Evolutionary conservation across 2,113 vertebrate genomes (phyloP), one percentile per base, ranked within the genome.

Genomic region (Parotia lawesii): DNA sequence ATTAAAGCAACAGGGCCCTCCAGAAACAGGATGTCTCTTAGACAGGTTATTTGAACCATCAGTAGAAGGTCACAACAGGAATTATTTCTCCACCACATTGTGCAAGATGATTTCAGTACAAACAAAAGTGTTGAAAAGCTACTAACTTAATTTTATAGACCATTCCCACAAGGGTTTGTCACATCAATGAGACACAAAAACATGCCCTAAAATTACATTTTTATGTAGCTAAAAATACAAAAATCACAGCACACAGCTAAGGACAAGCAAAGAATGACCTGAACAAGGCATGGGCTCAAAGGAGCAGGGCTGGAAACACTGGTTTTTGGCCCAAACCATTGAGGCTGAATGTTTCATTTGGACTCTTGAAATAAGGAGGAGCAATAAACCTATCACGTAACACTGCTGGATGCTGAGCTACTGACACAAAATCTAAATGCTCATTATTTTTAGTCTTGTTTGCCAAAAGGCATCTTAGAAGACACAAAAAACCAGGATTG

Each of bases 1-100:
- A 95, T 93, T 96, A 93, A 97, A 90, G 91, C 72, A 94, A 74
- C 27, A 91, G 79, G 78, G 48, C 75, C 79, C 85, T 95, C 85
- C 87, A 95, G 92, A 94, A 96, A 91, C 93, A 96, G 92, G 76
- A 83, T 67, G 67, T 94, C 72, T 94, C 76, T 95, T 57, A 95
- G 89, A 95, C 89, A 96, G 93, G 93, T 95, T 90, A 93, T 95
- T 90, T 95, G 75, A 97, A 90, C 90, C 57, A 84, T 42, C 72
- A 74, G 61, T 27, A 69, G 67, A 97, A 94, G 82, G 94, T 91
- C 88, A 81, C 45, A 91, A 93, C 72, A 85, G 76, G 82, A 95
- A 93, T 94, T 96, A 91, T 35, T 90, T 67, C 84, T 85, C 79
- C 50, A 56, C 44, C 79, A 88, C 53, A 80, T 88, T 81, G 57